Conservation (phyloP, 1,140 invertebrate species). For the Riptortus pedestris region DNA sequence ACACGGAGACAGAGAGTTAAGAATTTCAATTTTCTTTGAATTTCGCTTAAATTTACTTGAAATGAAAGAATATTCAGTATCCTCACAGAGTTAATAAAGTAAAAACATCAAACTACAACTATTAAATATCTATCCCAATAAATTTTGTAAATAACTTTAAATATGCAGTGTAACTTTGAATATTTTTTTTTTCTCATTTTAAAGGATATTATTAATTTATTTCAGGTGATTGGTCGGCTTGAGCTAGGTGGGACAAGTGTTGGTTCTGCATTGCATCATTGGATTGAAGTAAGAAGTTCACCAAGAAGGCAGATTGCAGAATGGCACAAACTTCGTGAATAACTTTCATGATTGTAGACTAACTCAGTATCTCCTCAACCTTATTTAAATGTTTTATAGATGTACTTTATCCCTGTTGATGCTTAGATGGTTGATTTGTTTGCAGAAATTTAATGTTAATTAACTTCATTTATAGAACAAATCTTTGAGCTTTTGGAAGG, state of each 20-base stretch:
- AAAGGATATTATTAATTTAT: too few species aligned
- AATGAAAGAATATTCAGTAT: too few species aligned
- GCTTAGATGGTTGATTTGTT: neutral
- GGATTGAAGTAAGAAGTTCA: slow-evolving; percentile 91
- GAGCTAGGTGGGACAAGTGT: slow-evolving; percentile 72
- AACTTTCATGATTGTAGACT: neutral
- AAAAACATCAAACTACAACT: too few species aligned
- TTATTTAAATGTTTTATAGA: neutral
- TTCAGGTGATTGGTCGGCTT: slow-evolving; percentile 82
- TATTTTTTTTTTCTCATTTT: too few species aligned
- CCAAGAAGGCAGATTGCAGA: slow-evolving; percentile 95
- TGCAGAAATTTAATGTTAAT: too few species aligned
- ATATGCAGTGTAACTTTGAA: too few species aligned
- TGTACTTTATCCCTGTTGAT: neutral
- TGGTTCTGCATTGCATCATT: slow-evolving; percentile 79
- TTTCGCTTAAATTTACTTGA: too few species aligned
- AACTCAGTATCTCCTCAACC: neutral
- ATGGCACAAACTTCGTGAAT: slow-evolving; percentile 94
- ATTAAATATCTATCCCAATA: too few species aligned
- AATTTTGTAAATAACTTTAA: too few species aligned
- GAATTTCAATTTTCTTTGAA: too few species aligned
- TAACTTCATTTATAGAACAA: neutral
- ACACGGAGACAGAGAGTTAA: too few species aligned
- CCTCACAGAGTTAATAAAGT: too few species aligned
- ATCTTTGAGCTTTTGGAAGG: neutral